phyloP scores from a whole-genome alignment of 1,140 invertebrate genomes.

The Dendroctonus valens region DNA sequence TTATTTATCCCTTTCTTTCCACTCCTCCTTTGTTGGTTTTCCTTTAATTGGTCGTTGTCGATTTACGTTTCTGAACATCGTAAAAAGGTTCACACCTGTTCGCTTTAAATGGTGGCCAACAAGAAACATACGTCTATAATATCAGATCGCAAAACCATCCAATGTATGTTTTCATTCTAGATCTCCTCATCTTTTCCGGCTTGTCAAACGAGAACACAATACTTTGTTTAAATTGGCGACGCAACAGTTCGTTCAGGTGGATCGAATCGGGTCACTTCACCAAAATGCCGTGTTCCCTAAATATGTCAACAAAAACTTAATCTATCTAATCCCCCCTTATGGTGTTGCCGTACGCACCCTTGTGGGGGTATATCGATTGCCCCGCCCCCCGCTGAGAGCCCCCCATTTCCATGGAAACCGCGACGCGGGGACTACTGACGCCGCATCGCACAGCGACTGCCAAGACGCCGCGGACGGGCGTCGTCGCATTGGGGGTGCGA shows the following conservation, averaged over 20 bases:
- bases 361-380: slow-evolving; percentile 50
- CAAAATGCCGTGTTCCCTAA: slow-evolving; percentile 13
- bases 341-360: slow-evolving; percentile 31
- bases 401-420: slow-evolving; percentile 49
- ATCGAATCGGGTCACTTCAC: no score
- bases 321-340: slow-evolving; percentile 32
- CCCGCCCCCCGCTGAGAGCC: slow-evolving; percentile 46
- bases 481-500: slow-evolving; percentile 5
- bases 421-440: slow-evolving; percentile 45
- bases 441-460: slow-evolving; percentile 30
- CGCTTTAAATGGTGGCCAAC: no score
- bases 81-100: no score
- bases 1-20: slow-evolving; percentile 18
- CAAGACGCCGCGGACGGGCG: no score
- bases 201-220: no score
- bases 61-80: no score
- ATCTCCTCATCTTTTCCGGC: no score
- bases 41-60: not conserved
- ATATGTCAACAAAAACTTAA: slow-evolving; percentile 34
- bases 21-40: slow-evolving; percentile 22
- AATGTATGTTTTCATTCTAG: no score
- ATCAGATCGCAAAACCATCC: no score
- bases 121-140: no score
- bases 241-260: no score
- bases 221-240: no score